Base-by-base conservation (phyloP, 2,113 vertebrate species). In the Ploceus nigricollis region DNA sequence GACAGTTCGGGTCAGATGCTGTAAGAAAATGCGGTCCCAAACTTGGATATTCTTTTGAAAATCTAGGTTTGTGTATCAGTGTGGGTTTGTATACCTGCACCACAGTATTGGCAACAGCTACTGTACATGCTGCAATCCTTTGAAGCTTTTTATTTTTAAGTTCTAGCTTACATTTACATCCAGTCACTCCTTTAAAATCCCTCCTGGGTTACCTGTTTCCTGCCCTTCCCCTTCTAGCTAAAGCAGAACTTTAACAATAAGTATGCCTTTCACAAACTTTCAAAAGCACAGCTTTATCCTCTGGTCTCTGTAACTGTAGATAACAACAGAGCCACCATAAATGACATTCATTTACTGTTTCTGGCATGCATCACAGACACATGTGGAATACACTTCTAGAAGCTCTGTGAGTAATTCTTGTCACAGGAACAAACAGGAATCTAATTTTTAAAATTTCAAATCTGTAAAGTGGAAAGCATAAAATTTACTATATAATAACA, bases 341-440 rank as follows among this genome's bases (percentile, higher is more conserved):
- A 93, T 73, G 79, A 82, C 88, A 86, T 90, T 72, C 39, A 70
- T 93, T 95, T 94, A 78, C 73, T 91, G 56, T 25, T 96, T 87
- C 90, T 93, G 91, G 82, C 66, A 95, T 95, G 73, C 61, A 93
- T 95, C 90, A 73, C 17, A 57, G 14, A 65, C 73, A 90, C 83
- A 92, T 73, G 80, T 87, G 73, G 80, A 76, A 89, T 82, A 70
- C 7, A 21, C 51, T 93, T 79, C 78, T 37, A 86, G 50, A 78
- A 91, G 58, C 28, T 93, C 78, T 82, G 78, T 5, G 40, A 91
- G 44, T 82, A 58, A 58, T 85, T 86, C 47, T 70, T 90, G 73
- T 69, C 56, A 81, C 0, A 0, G 72, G 53, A 85, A 58, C 48
- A 92, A 84, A 95, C 48, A 64, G 56, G 56, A 50, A 40, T 81